Conservation (phyloP, 2,113 vertebrate genomes). For the Sebastes schlegelii region DNA sequence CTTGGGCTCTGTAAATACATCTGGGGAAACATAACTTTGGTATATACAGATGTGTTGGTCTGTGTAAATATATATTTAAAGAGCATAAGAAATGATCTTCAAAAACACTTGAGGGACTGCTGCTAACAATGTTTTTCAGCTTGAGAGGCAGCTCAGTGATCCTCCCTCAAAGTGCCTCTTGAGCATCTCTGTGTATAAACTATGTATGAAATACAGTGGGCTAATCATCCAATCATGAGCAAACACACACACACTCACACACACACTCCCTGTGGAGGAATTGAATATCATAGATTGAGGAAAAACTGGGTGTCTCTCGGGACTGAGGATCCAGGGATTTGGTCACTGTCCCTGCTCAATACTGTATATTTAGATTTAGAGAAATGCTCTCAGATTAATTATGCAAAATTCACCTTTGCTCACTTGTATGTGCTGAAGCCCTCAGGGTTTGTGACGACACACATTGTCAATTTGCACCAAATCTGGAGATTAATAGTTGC, state of each 20-base stretch:
- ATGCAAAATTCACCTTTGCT: background rate
- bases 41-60: conserved; percentile 14
- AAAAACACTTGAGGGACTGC: conserved; percentile 58
- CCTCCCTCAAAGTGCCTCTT: conserved; percentile 58
- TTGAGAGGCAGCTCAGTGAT: conserved; percentile 41
- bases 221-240: conserved; percentile 48
- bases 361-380: conserved; percentile 11
- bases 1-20: conserved; percentile 1
- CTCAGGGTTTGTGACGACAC: background rate
- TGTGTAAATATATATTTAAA: conserved; percentile 58
- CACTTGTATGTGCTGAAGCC: background rate
- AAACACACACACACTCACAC: conserved; percentile 15
- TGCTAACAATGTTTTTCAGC: conserved; percentile 40
- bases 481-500: background rate
- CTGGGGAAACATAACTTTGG: conserved; percentile 16
- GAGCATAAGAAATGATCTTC: conserved; percentile 29
- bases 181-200: conserved; percentile 51
- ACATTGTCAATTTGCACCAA: conserved; percentile 4
- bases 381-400: conserved; percentile 15
- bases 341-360: conserved; percentile 10
- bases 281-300: conserved; percentile 32
- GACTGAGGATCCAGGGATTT: conserved; percentile 33
- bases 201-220: conserved; percentile 52
- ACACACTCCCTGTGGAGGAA: conserved; percentile 36
- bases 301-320: conserved; percentile 1